Percentiles rank a stretch among this genome's conserved stretches.
Conservation (phyloP, 2,888 invertebrate species). For the Gymnoscelis rufifasciata region DNA sequence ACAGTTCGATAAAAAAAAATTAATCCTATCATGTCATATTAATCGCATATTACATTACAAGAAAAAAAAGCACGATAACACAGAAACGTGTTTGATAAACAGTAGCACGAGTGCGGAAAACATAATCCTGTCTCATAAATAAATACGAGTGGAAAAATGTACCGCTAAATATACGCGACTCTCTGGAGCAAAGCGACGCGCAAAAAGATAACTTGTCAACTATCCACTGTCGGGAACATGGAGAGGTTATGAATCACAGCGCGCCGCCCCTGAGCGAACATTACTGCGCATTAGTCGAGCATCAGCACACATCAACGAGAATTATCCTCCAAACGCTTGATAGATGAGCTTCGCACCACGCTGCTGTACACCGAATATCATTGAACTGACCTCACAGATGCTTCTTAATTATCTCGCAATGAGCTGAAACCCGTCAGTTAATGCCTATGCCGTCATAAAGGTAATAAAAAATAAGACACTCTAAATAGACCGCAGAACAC, state of each 20-base stretch:
- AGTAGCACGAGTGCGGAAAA: not conserved
- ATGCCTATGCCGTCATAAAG: not conserved
- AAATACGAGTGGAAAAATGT: conserved; percentile 2
- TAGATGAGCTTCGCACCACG: conserved; percentile 23
- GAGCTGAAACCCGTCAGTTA: not conserved
- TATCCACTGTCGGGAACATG: conserved; percentile 27
- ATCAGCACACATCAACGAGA: conserved; percentile 42
- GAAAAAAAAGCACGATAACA: not conserved
- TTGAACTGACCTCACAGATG: conserved; percentile 4
- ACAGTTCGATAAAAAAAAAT: no score
- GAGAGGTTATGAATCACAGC: conserved; percentile 33
- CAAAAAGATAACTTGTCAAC: conserved; percentile 27
- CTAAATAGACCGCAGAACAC: conserved; percentile 18
- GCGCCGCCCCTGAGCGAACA: conserved; percentile 28
- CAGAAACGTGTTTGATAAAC: not conserved
- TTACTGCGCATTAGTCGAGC: conserved; percentile 45
- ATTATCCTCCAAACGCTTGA: conserved; percentile 30
- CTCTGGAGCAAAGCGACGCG: conserved; percentile 5
- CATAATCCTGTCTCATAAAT: not conserved
- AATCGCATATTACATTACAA: not conserved
- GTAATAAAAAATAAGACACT: not conserved
- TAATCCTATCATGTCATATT: no score
- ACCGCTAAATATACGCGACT: conserved; percentile 4
- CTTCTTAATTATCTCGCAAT: no score
- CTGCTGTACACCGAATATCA: conserved; percentile 9